phyloP scores from a whole-genome alignment of 37 sponge, comb jelly and placozoan genomes.

The Diacarnus erythraeanus region DNA sequence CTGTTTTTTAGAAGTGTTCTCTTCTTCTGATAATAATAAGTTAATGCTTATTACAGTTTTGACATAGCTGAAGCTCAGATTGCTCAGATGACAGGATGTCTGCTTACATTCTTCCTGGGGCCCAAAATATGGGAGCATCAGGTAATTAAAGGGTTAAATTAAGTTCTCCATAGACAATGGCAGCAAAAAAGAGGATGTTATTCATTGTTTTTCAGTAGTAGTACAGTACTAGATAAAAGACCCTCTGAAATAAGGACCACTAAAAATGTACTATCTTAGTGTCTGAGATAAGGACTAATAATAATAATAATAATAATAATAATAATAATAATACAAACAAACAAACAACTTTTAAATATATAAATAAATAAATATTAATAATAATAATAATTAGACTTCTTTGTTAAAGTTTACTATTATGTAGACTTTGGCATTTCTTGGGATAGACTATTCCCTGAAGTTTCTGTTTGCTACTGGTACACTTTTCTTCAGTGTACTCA shows the following conservation, averaged over 20 bases:
- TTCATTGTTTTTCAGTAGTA: no score
- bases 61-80: constrained; percentile 33
- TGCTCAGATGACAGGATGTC: constrained; percentile 15
- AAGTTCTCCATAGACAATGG: no score
- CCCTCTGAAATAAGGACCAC: no score
- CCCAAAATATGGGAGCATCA: constrained; percentile 18
- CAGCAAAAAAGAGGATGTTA: no score
- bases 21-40: no score
- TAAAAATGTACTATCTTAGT: no score
- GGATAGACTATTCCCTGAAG: constrained; percentile 29
- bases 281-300: no score
- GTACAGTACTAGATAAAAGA: no score
- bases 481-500: constrained; percentile 21
- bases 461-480: constrained; percentile 25
- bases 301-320: not conserved
- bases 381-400: not conserved
- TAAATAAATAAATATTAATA: not conserved
- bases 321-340: not conserved
- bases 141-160: no score
- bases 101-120: constrained; percentile 13
- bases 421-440: constrained; percentile 30
- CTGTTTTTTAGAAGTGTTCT: no score
- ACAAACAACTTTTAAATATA: not conserved
- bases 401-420: not conserved
- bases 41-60: not conserved